Evolutionary conservation across 2,888 invertebrate genomes (phyloP).

Genomic region (Ornithoptera priamus): DNA sequence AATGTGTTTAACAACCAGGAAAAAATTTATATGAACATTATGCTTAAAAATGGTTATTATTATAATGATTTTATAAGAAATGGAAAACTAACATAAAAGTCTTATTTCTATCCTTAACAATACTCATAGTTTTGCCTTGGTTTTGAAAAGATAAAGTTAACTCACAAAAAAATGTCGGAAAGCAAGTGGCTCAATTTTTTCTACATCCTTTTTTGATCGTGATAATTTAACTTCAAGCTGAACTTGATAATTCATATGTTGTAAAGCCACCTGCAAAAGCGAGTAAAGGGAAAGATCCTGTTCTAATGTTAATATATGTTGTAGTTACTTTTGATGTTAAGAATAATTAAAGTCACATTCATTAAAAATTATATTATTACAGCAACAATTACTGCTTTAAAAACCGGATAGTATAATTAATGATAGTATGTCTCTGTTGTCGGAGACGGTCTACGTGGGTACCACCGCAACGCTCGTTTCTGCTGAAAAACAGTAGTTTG

Average conservation of each 20-base stretch:
- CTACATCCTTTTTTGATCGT: slow-evolving; percentile 56
- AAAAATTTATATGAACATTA: no score
- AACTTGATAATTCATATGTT: slow-evolving; percentile 73
- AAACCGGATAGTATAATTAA: no score
- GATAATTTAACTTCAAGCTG: slow-evolving; percentile 76
- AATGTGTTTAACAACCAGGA: no score
- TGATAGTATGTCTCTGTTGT: no score
- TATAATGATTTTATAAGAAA: neutral
- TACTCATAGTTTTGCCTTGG: neutral
- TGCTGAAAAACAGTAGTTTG: no score
- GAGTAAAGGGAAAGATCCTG: neutral
- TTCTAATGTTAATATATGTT: neutral
- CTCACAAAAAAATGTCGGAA: slow-evolving; percentile 57
- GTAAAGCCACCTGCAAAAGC: slow-evolving; percentile 66
- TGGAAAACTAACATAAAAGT: neutral
- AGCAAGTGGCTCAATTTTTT: slow-evolving; percentile 48
- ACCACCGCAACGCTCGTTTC: no score
- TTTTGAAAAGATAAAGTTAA: slow-evolving; percentile 4
- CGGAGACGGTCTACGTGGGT: no score
- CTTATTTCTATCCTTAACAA: neutral
- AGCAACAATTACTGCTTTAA: no score
- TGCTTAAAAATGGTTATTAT: neutral
- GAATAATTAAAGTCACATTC: no score
- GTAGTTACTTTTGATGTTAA: no score
- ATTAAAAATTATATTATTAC: no score